These are phyloP conservation scores for Mesorhabditis spiculigera DNA, from an alignment of 2,888 invertebrate genomes.

Conservation along the genomic window DNA sequence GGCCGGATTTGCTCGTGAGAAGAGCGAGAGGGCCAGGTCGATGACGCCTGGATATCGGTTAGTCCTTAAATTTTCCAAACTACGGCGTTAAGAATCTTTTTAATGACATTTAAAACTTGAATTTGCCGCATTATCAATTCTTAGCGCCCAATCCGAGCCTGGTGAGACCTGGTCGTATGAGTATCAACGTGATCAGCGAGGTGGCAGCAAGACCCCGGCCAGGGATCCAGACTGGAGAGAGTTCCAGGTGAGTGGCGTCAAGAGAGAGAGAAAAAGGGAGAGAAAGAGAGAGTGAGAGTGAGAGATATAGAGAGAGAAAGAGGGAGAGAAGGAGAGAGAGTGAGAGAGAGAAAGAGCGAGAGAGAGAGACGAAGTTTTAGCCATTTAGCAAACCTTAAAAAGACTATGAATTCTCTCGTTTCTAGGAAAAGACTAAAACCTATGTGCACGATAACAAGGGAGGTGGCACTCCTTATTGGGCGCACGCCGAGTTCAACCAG, in stretches of 20 bases:
- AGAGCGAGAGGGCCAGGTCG: constrained; percentile 35
- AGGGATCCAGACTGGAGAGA: constrained; percentile 1
- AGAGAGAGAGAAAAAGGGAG: neutral
- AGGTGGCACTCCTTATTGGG: neutral
- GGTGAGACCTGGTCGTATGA: neutral
- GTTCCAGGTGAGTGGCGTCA: neutral
- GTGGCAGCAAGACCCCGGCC: neutral
- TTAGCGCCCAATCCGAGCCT: constrained; percentile 3
- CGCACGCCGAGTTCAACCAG: constrained; percentile 1
- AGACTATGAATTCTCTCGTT: too few species aligned
- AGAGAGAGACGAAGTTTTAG: too few species aligned
- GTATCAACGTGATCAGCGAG: constrained; percentile 3
- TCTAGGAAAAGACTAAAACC: neutral
- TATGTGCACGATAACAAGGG: neutral
- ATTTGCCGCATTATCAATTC: too few species aligned
- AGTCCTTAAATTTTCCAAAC: too few species aligned
- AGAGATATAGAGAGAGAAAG: too few species aligned
- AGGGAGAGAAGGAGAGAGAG: too few species aligned
- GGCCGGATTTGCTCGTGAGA: constrained; percentile 39
- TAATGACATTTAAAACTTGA: too few species aligned
- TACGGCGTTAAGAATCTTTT: too few species aligned
- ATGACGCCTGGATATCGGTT: constrained; percentile 31
- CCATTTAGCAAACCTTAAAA: too few species aligned
- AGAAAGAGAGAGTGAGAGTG: too few species aligned
- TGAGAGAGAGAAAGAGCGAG: too few species aligned